Evolutionary conservation across 1,140 invertebrate species (phyloP), one percentile per base, ranked within the genome.

Genomic region (Zaprionus camerounensis): DNA sequence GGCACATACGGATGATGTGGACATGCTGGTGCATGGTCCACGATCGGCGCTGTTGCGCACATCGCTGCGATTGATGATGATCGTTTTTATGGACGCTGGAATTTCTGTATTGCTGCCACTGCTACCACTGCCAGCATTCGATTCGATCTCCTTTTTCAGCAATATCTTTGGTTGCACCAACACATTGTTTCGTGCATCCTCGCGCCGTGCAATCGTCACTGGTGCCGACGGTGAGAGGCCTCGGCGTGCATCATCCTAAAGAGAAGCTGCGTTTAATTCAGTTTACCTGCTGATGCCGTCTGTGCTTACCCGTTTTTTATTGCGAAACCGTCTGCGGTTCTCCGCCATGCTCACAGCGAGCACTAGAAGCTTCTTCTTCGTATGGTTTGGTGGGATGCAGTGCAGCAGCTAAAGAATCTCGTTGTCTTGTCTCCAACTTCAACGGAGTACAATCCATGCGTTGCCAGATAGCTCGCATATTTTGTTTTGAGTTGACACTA

Each of bases 61-160:
- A 44, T 82, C 86, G 13, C 49, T 76, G 17, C 85, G 85, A 72
- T 91, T 85, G 24, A 85, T 71, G n/a, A 90, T 85, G 6, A 82
- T 75, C 3, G 85, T 90, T 44, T 80, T 90, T 2, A 82, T 66
- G 36, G 70, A 51, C n/a, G 66, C 9, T 5, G 56, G 58, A 12
- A 66, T 46, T 0, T 84, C 81, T 13, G 62, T 70, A 36, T 74
- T 71, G 34, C 70, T 71, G 38, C 24, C 72, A 44, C 63, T 74
- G 56, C 78, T 78, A 49, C 66, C 26, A 7, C 58, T 34, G 1
- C 66, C 82, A 1, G 46, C 4, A 31, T 81, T 69, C 38, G 49
- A 57, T 2, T 78, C 82, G 2, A 64, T 49, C n/a, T 90, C 86
- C 53, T 85, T 90, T 36, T 90, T 90, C 2, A 90, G 51, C 38